Evolutionary conservation across 2,888 invertebrate species (phyloP).

Genomic region (Nomada flava): DNA sequence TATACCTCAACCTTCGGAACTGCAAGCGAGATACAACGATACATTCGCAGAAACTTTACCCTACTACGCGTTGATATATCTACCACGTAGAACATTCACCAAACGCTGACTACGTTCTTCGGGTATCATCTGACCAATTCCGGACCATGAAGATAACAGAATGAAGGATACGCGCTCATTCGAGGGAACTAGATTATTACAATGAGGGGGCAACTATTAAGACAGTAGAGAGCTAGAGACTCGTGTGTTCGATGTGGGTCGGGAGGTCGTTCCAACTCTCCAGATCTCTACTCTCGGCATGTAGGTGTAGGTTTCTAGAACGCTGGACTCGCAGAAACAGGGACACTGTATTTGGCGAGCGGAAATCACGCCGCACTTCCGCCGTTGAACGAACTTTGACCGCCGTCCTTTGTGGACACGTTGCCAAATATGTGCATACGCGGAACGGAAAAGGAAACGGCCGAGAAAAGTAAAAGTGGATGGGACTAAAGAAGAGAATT

Average conservation of each 20-base stretch:
- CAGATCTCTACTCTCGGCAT: conserved; percentile 64
- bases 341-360: conserved; percentile 23
- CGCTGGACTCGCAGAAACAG: conserved; percentile 51
- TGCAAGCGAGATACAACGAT: no score
- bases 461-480: background rate
- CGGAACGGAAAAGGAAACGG: background rate
- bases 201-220: conserved; percentile 34
- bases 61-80: no score
- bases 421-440: background rate
- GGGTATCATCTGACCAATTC: no score
- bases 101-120: no score
- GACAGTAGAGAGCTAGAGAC: conserved; percentile 17
- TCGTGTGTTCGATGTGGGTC: conserved; percentile 70
- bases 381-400: background rate
- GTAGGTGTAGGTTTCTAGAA: conserved; percentile 73
- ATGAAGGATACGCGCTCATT: background rate
- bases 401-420: background rate
- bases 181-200: background rate
- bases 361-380: conserved; percentile 19
- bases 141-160: no score
- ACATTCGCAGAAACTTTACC: no score
- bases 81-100: no score
- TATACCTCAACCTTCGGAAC: no score
- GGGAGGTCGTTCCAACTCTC: conserved; percentile 67
- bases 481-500: background rate